Percentiles rank a stretch among this genome's conserved stretches.
Conservation (phyloP, 2,888 invertebrate genomes). For the Lasioglossum calceatum region DNA sequence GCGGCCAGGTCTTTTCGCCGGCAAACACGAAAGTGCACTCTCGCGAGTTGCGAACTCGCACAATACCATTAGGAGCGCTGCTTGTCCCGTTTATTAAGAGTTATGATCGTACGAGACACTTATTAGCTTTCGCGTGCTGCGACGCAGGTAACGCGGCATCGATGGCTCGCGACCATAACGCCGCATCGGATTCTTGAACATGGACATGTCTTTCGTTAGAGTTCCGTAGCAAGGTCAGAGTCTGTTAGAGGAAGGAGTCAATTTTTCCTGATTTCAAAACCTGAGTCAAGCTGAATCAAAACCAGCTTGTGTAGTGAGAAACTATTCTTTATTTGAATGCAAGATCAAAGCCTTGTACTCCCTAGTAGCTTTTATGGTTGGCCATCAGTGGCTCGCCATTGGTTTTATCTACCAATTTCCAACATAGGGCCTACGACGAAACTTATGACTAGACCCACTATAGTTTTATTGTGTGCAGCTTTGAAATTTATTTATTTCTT, state of each 20-base stretch:
- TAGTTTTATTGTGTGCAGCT: too few relatives aligned
- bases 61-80: conserved; percentile 62
- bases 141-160: conserved; percentile 15
- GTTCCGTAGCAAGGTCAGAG: neutral
- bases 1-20: conserved; percentile 51
- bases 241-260: neutral
- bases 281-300: too few relatives aligned
- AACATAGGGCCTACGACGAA: too few relatives aligned
- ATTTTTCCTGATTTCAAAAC: too few relatives aligned
- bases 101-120: conserved; percentile 67
- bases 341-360: too few relatives aligned
- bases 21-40: conserved; percentile 72
- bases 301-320: too few relatives aligned
- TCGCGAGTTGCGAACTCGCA: conserved; percentile 61
- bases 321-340: too few relatives aligned
- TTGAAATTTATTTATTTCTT: too few relatives aligned
- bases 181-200: neutral
- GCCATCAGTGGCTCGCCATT: too few relatives aligned
- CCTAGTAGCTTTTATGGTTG: too few relatives aligned
- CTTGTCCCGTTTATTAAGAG: conserved; percentile 69
- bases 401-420: too few relatives aligned
- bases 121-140: conserved; percentile 53
- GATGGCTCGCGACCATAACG: conserved; percentile 25
- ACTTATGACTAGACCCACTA: too few relatives aligned
- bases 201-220: neutral